Evolutionary conservation across 2,888 invertebrate genomes (phyloP).

Genomic region (Operophtera brumata): DNA sequence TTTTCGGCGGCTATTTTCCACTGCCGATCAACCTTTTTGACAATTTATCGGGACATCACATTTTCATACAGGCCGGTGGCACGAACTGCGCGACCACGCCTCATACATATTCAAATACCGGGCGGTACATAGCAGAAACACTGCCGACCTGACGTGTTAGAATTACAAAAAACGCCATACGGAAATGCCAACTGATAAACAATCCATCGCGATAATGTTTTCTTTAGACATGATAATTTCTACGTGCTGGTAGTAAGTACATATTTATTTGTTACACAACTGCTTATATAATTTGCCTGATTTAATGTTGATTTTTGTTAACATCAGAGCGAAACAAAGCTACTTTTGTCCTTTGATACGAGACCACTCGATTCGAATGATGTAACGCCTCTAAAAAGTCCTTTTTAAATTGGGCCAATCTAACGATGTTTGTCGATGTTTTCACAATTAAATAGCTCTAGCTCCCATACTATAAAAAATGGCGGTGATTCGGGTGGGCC

Average conservation of each 20-base stretch:
- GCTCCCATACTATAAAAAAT: too few species aligned
- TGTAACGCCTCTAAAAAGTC: too few species aligned
- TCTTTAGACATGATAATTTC: slow-evolving; percentile 6
- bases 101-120: slow-evolving; percentile 78
- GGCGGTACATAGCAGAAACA: slow-evolving; percentile 72
- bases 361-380: too few species aligned
- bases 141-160: slow-evolving; percentile 66
- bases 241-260: not conserved
- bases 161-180: slow-evolving; percentile 69
- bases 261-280: too few species aligned
- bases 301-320: too few species aligned
- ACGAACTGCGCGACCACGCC: slow-evolving; percentile 59
- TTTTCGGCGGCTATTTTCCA: slow-evolving; percentile 66
- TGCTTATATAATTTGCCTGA: too few species aligned
- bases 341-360: too few species aligned
- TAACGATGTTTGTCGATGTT: too few species aligned
- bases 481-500: too few species aligned
- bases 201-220: slow-evolving; percentile 48
- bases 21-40: slow-evolving; percentile 76
- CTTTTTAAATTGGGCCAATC: too few species aligned
- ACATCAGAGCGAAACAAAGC: too few species aligned
- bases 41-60: slow-evolving; percentile 79
- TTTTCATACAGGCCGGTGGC: slow-evolving; percentile 72
- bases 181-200: slow-evolving; percentile 57
- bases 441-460: too few species aligned